Base-by-base conservation (phyloP, 1,140 invertebrate species). In the Drosophila tristis region DNA sequence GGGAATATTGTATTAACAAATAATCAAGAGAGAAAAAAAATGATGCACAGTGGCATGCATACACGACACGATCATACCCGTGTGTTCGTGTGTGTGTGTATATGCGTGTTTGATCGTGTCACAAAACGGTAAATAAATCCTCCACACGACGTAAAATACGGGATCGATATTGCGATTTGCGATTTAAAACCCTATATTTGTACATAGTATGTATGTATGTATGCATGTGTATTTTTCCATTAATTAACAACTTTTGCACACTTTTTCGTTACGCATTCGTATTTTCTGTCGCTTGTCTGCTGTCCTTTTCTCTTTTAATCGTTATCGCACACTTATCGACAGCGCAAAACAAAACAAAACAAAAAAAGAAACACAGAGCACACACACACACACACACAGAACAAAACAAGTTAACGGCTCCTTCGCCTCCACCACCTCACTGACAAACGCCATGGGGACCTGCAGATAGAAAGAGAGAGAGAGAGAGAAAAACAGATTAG, bases 221-320 rank as follows among this genome's bases (percentile, higher is more conserved):
- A 9, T 49, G 45, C 8, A 39, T 20, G 26, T 50, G 54, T 53
- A 75, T 67, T 78, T 75, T 86, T 87, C 78, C 82, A 86, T 86
- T 86, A 86, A 87, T 86, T 86, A 82, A 87, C 78, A 86, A 57
- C 64, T 85, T 23, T 87, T 77, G 66, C 67, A 79, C 82, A 82
- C 44, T 15, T 11, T 66, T 47, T 43, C 26, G 29, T 68, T 57
- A 50, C 25, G n/a, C 15, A 35, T 51, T 29, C 20, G 16, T 20
- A 49, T 44, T 51, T 35, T 54, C 20, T 20, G 26, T 59, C 16
- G 58, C 35, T 42, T 65, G 15, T 39, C 26, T 23, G 26, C 13
- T 43, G 20, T 9, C 31, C 51, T 43, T 50, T 39, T 42, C 13
- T 49, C 39, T 47, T 42, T 74, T 39, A 43, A 61, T 48, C 67